Evolutionary conservation across 2,113 vertebrate species (phyloP).

Genomic region (Thunnus thynnus): DNA sequence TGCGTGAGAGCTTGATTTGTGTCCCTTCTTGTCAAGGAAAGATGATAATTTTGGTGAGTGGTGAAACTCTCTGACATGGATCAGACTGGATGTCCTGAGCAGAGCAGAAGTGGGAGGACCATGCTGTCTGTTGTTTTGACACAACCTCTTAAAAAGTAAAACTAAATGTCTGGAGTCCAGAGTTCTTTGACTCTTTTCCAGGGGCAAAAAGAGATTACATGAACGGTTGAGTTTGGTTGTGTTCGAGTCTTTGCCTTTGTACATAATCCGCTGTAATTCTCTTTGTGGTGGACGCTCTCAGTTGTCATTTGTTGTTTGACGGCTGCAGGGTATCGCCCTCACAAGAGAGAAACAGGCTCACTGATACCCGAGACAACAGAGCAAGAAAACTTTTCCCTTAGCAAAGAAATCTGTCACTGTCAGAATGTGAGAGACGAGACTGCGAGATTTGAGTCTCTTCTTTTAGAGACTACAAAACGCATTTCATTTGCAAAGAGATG

Average conservation of each 20-base stretch:
- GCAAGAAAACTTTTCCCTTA: constrained; percentile 11
- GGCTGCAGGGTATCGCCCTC: constrained; percentile 32
- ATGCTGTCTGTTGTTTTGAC: constrained; percentile 1
- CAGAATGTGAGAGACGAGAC: constrained; percentile 2
- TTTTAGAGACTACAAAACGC: background rate
- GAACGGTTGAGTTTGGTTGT: constrained; percentile 68
- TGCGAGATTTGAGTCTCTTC: constrained; percentile 4
- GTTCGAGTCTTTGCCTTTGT: constrained; percentile 66
- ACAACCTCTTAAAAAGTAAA: constrained; percentile 10
- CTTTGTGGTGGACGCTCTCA: constrained; percentile 69
- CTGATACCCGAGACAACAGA: constrained; percentile 19
- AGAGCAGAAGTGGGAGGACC: constrained; percentile 35
- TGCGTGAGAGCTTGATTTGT: constrained; percentile 28
- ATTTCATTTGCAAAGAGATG: background rate
- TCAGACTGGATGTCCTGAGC: constrained; percentile 10
- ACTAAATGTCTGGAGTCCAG: constrained; percentile 11
- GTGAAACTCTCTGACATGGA: too few species aligned
- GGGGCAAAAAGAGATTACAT: constrained; percentile 72
- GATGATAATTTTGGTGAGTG: constrained; percentile 2
- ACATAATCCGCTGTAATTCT: constrained; percentile 81
- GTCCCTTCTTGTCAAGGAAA: constrained; percentile 14
- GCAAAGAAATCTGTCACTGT: constrained; percentile 16
- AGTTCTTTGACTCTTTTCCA: constrained; percentile 17
- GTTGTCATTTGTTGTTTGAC: constrained; percentile 67
- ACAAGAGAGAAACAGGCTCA: constrained; percentile 32